Base-by-base conservation (phyloP, 2,113 vertebrate species). In the Lamprotornis superbus region DNA sequence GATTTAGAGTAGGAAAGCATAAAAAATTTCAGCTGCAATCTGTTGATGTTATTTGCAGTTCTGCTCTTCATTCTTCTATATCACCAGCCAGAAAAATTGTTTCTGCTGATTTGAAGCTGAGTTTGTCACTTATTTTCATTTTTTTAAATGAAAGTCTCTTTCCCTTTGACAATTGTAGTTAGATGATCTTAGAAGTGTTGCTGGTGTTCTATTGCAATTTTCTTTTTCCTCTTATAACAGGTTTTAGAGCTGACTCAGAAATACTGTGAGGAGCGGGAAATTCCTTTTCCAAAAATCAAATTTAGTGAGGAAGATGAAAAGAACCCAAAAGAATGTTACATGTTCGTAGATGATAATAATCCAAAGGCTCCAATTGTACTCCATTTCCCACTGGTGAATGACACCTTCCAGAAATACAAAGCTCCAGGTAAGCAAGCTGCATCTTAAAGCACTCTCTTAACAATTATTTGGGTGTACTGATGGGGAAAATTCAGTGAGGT, bases 311-410 rank as follows among this genome's bases (percentile, higher is more conserved):
- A 97, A 84, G 98, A 98, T 69, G 30, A 98, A 69, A 81, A 96
- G 60, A 90, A 96, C 1, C 98, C 98, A 33, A 97, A 89, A 2
- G 98, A 98, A 25, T 98, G 98, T 89, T 98, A 98, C 9, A 2
- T 98, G 61, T 98, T 98, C 88, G 79, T 96, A 16, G 93, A 97
- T 80, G 42, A 94, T 0, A 14, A 96, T 39, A 97, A 98, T 76
- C 97, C 98, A 50, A 69, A 53, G 40, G 87, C 96, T 33, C 98
- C 98, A 44, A 83, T 98, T 15, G 97, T 98, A 20, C 75, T 98
- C 22, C 98, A 98, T 77, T 98, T 98, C 55, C 98, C 98, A 9
- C 81, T 98, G 28, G 97, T 98, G 87, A 98, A 98, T 95, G 89
- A 92, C 21, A 98, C 97, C 37, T 98, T 98, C 59, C 95, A 91